Percentiles rank a stretch among this genome's conserved stretches.
Evolutionary conservation across 1,140 invertebrate genomes (phyloP).

Genomic region (Pectinophora gossypiella): DNA sequence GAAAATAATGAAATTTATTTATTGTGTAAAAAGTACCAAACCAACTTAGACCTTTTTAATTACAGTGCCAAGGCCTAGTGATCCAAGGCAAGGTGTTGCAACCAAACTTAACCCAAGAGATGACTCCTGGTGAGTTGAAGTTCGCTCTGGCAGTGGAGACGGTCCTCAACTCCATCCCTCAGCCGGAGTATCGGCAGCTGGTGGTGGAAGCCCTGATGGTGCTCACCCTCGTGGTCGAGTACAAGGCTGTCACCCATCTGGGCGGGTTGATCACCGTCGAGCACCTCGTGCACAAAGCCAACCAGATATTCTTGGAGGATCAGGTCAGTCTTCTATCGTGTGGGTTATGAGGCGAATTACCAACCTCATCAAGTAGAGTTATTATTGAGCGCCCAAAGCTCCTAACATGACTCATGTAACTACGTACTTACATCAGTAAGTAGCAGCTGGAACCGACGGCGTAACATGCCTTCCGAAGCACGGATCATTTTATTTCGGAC

Average conservation of each 20-base stretch:
- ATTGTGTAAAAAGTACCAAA: too few relatives aligned
- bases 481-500: too few relatives aligned
- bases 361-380: too few relatives aligned
- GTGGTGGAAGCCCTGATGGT: slow-evolving; percentile 99
- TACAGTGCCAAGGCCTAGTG: slow-evolving; percentile 91
- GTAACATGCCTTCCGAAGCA: too few relatives aligned
- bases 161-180: slow-evolving; percentile 97
- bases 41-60: slow-evolving; percentile 19
- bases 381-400: too few relatives aligned
- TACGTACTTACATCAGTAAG: too few relatives aligned
- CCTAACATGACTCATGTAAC: too few relatives aligned
- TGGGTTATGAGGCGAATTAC: too few relatives aligned
- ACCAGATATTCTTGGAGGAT: slow-evolving; percentile 96
- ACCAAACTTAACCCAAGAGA: slow-evolving; percentile 95
- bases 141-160: slow-evolving; percentile 98
- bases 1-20: too few relatives aligned
- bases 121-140: slow-evolving; percentile 98
- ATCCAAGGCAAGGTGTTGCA: slow-evolving; percentile 93
- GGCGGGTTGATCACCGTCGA: slow-evolving; percentile 93
- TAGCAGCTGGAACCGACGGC: too few relatives aligned
- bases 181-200: slow-evolving; percentile 98
- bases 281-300: slow-evolving; percentile 94
- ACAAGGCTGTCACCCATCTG: slow-evolving; percentile 86
- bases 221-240: slow-evolving; percentile 92
- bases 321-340: too few relatives aligned